A percentile compares a stretch with the other conserved stretches of the same genome.
Conservation (phyloP, 2,888 invertebrate species). For the Cantharis rufa region DNA sequence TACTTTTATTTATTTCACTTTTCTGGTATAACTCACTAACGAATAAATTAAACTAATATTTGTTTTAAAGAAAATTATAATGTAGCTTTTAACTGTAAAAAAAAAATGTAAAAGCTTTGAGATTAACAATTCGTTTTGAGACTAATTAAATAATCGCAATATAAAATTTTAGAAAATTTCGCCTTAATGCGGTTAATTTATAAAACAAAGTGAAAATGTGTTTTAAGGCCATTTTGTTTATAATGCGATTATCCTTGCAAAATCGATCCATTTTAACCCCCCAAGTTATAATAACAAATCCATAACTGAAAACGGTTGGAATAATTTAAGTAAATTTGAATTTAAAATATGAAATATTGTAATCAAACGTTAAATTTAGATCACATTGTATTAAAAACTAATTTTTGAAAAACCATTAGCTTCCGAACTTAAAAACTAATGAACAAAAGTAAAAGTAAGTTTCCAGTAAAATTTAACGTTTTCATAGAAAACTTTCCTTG, state of each 20-base stretch:
- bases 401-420: too few relatives aligned
- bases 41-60: too few relatives aligned
- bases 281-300: not conserved
- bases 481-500: too few relatives aligned
- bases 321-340: not conserved
- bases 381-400: not conserved
- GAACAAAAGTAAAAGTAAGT: too few relatives aligned
- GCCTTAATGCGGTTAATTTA: not conserved
- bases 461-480: too few relatives aligned
- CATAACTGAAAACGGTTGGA: not conserved
- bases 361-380: not conserved
- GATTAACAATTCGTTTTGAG: too few relatives aligned
- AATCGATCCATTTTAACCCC: not conserved
- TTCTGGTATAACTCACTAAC: too few relatives aligned
- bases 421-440: too few relatives aligned
- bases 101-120: too few relatives aligned
- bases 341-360: not conserved
- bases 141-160: not conserved
- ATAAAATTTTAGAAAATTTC: not conserved
- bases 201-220: not conserved
- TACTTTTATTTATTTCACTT: too few relatives aligned
- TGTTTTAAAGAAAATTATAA: too few relatives aligned
- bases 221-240: not conserved
- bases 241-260: not conserved
- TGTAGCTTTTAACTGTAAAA: too few relatives aligned